Base-by-base conservation (phyloP, 2,888 invertebrate genomes). In the Drosophila maculinotata region DNA sequence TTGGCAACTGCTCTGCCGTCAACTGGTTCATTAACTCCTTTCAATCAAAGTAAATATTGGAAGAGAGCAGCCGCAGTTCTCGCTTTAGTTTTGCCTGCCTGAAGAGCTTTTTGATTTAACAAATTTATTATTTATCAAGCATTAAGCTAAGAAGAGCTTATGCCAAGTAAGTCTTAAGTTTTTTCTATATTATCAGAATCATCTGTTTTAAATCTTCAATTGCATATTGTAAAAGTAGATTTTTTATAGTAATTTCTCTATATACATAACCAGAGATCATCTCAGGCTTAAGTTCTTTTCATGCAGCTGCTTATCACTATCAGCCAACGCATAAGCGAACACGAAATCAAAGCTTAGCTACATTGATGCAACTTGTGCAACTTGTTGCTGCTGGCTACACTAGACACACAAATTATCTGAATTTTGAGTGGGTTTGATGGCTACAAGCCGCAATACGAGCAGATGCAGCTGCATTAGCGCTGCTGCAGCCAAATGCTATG, bases 341-440 rank as follows among this genome's bases (percentile, higher is more conserved):
- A 53, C 15, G n/a, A 66, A 53, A 48, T 42, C 56, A 42, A 52
- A 28, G 26, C 26, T n/a, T n/a, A 36, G 12, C 44, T 33, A 25
- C 42, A 65, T 44, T 35, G 17, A 41, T 28, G 41, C 31, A 17
- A 57, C 51, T 81, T 66, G 69, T 59, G 70, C 75, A 81, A 84
- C 82, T 62, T 74, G 85, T 78, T 78, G 81, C 85, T 54, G 69
- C 81, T 53, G 74, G 62, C 81, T 31, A 42, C 47, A 25, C 26
- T 17, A 36, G 52, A 20, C 20, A 39, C 38, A 52, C 54, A 54
- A 58, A 76, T 54, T 83, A 77, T 77, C 45, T 66, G 59, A 45
- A 49, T 51, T 87, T 84, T 64, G 68, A 76, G 87, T 85, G 88
- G 86, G 80, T 59, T 83, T 86, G 76, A 69, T 49, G 74, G 56